Percentiles rank a stretch among this genome's conserved stretches.
Evolutionary conservation across 2,888 invertebrate species (phyloP).

Genomic region (Plutella xylostella): DNA sequence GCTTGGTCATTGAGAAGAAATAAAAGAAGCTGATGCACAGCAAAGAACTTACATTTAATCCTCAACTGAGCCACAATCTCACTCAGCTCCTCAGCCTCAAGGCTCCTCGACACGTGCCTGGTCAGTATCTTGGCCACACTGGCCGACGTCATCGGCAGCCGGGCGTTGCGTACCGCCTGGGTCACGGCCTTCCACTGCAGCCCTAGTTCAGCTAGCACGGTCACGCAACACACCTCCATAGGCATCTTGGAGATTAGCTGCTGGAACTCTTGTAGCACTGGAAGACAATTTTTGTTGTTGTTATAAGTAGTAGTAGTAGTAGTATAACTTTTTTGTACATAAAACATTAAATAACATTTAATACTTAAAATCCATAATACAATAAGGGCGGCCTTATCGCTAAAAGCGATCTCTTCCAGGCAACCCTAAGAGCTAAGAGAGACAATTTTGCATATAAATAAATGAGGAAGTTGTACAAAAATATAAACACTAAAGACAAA

Average conservation of each 20-base stretch:
- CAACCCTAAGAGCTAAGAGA: no score
- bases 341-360: no score
- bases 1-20: no score
- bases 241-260: constrained; percentile 37
- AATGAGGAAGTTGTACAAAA: no score
- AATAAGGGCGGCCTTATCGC: no score
- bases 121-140: constrained; percentile 39
- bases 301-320: no score
- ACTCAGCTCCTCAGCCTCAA: constrained; percentile 30
- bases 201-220: constrained; percentile 40
- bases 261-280: constrained; percentile 38
- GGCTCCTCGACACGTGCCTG: constrained; percentile 25
- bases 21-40: background rate
- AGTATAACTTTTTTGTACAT: no score
- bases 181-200: constrained; percentile 38
- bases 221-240: constrained; percentile 29
- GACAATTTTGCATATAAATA: no score
- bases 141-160: constrained; percentile 36
- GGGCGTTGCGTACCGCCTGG: constrained; percentile 28
- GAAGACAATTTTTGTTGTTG: no score
- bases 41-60: constrained; percentile 32
- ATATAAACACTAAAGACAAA: no score
- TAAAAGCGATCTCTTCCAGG: no score
- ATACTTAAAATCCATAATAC: no score
- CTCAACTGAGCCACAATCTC: constrained; percentile 31